Evolutionary conservation across 2,888 invertebrate species (phyloP), one percentile per base, ranked within the genome.

Genomic region (Lottia scabra): DNA sequence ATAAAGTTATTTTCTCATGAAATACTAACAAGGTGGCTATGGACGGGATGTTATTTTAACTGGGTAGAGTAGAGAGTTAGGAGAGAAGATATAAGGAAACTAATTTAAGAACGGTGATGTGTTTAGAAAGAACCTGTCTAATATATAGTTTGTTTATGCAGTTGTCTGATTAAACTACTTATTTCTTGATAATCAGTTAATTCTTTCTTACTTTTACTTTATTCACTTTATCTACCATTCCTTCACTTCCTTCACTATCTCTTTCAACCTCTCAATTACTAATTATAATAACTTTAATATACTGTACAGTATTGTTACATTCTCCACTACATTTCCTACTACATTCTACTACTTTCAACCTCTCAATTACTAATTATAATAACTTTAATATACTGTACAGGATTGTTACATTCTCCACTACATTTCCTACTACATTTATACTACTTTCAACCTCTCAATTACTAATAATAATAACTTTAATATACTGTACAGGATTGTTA

Each of bases 51-150:
- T 56, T 56, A 56, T 56, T 56, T 56, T 56, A 56, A 56, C 56
- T 23, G 19, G 19, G 56, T 56, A 56, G 56, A 56, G 16, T 13
- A 56, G 19, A 23, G 56, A 12, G 56, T 56, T 56, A 23, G 23
- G 16, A 56, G 56, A 23, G 19, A 23, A 23, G 19, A 19, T 56
- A 23, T 56, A 56, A 23, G 23, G 23, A 56, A 19, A 56, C 56
- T 56, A 56, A 56, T 56, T 56, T 56, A 56, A 19, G 56, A 23
- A 23, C 23, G 19, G 8, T 38, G 56, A 56, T 56, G 56, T 56
- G 56, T 56, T 56, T 56, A 56, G 56, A 56, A 56, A 56, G 56
- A 56, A 56, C 56, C 56, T 56, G 56, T 56, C 56, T 56, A 56
- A 56, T 56, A 56, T 56, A 19, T 56, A 23, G 56, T 56, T 56